Base-by-base conservation (phyloP, 2,797 vertebrate genomes). In the Pseudomugil tenellus region DNA sequence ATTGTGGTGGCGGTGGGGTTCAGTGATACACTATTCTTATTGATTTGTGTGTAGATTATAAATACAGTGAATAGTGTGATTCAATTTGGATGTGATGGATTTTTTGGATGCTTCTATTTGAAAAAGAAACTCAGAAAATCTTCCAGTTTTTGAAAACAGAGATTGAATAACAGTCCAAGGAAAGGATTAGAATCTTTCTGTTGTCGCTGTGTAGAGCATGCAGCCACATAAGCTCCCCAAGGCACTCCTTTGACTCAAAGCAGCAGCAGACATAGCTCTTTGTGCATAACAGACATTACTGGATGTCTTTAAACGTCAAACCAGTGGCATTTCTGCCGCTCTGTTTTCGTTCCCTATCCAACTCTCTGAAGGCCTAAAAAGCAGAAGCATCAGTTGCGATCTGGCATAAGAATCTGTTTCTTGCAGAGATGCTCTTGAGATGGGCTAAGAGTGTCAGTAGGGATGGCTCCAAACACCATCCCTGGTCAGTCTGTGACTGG, bases 181-280 rank as follows among this genome's bases (percentile, higher is more conserved):
- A 67, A 70, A 82, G 83, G 86, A 93, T 92, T 91, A 87, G 67
- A 77, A 89, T 91, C 87, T 89, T 81, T 91, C 87, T 92, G 81
- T 91, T 80, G 87, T 88, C 31, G n/a, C 83, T 59, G 65, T 67
- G 77, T 77, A 67, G 76, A 41, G 81, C 86, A 71, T 63, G 68
- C 63, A 72, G 86, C 86, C 83, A 70, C 79, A 84, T 87, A 79
- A 86, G 82, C 86, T 83, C 74, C 91, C 72, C 59, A 57, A 81
- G 89, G 85, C 72, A 66, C 60, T 80, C 79, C 81, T 87, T 85
- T 89, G 84, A 84, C 81, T 90, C 43, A 19, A 72, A 86, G 68
- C 81, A 71, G 85, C 71, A 67, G 74, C 83, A 78, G 78, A 65
- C 84, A 54, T 66, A 61, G 43, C 75, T 82, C 81, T 89, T 84